A percentile compares a stretch with the other conserved stretches of the same genome.
These are phyloP conservation scores for Pachymerium ferrugineum DNA, from an alignment of 2,888 invertebrate genomes.

Conservation along the genomic window DNA sequence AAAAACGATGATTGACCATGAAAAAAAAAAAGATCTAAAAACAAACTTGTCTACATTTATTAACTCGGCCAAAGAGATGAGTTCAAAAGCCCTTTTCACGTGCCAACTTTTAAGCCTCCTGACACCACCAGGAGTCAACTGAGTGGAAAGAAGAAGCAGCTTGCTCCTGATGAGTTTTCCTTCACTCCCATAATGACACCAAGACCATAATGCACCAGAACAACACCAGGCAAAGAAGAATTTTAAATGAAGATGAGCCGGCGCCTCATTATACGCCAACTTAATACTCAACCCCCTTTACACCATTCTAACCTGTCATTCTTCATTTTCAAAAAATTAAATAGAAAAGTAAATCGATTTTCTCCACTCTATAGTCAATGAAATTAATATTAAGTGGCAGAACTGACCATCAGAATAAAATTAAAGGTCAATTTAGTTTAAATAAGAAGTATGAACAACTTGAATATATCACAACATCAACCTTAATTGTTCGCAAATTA, in stretches of 20 bases:
- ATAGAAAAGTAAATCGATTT: too few species aligned
- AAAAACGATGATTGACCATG: neutral
- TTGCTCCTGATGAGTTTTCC: constrained; percentile 18
- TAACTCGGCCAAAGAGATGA: constrained; percentile 5
- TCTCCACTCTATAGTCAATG: too few species aligned
- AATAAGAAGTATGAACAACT: too few species aligned
- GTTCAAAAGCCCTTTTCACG: constrained; percentile 12
- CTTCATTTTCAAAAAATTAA: neutral
- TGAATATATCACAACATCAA: too few species aligned
- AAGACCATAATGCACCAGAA: neutral
- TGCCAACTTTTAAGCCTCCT: constrained; percentile 14
- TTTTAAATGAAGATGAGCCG: neutral
- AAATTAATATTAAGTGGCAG: too few species aligned
- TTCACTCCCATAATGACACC: constrained; percentile 14
- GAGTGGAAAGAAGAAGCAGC: constrained; percentile 20
- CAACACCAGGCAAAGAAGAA: neutral
- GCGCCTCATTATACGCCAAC: neutral
- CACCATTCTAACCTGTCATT: neutral
- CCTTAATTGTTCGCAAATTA: too few species aligned
- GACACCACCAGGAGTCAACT: constrained; percentile 10
- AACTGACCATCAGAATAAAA: too few species aligned
- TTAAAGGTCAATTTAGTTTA: too few species aligned
- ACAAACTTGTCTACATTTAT: constrained; percentile 10
- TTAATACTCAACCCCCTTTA: neutral
- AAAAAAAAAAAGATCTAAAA: neutral